phyloP scores from a whole-genome alignment of 2,113 vertebrate genomes.

The Garra rufa region DNA sequence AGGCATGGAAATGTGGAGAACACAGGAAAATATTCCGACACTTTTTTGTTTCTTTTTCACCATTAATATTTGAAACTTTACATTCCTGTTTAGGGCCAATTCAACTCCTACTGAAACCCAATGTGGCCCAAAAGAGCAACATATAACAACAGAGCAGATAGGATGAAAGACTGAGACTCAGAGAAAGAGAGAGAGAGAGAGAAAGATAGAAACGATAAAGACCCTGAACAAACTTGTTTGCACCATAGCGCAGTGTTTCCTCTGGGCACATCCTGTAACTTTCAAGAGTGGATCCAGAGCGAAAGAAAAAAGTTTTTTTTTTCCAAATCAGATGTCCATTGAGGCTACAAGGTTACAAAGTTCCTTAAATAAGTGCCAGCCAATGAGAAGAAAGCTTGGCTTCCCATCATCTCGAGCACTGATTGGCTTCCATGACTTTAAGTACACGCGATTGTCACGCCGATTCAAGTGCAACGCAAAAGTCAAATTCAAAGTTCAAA shows the following conservation, averaged over 20 bases:
- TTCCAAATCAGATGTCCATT: conserved; percentile 11
- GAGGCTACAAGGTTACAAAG: conserved; percentile 48
- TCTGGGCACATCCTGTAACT: not conserved
- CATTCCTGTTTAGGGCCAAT: conserved; percentile 32
- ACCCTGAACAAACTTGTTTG: conserved; percentile 33
- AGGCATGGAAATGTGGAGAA: conserved; percentile 43
- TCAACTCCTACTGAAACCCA: conserved; percentile 3
- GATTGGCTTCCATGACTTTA: conserved; percentile 26
- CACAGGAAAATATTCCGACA: not conserved
- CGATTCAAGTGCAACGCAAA: conserved; percentile 58
- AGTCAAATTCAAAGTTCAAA: conserved; percentile 43
- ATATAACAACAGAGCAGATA: conserved; percentile 19
- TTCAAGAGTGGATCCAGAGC: conserved; percentile 11
- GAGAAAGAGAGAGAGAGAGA: conserved; percentile 6
- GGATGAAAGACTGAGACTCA: conserved; percentile 5
- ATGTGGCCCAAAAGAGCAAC: conserved; percentile 10
- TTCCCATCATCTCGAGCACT: not conserved
- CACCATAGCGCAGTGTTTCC: conserved; percentile 25
- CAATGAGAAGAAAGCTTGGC: conserved; percentile 13
- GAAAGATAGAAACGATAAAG: not conserved
- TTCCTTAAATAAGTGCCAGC: conserved; percentile 29
- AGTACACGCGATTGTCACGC: conserved; percentile 57
- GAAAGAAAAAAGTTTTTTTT: conserved; percentile 1
- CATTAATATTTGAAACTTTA: conserved; percentile 23
- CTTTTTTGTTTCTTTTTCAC: conserved; percentile 22